These are phyloP conservation scores for Lateolabrax maculatus DNA, from an alignment of 2,797 vertebrate genomes.

Conservation along the genomic window DNA sequence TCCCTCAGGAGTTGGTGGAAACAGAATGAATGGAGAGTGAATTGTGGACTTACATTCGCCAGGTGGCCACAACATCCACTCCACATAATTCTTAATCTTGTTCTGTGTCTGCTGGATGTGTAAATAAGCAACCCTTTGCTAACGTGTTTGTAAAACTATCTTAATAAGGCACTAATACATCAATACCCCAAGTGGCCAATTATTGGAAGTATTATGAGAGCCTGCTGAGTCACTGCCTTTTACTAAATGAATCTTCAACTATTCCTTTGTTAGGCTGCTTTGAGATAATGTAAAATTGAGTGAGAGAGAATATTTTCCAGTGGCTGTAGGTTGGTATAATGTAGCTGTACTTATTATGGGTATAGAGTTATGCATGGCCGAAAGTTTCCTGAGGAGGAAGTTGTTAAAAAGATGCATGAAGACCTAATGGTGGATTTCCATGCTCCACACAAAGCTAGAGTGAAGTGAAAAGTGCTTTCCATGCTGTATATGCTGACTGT, in stretches of 20 bases:
- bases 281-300: background rate
- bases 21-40: background rate
- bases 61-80: background rate
- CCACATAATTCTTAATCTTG: background rate
- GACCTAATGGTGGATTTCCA: conserved; percentile 4
- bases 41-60: background rate
- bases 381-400: background rate
- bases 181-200: too few relatives aligned
- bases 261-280: background rate
- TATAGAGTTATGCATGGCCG: background rate
- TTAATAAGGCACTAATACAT: background rate
- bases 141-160: background rate
- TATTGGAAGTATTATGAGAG: background rate
- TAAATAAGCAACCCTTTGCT: background rate
- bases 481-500: background rate
- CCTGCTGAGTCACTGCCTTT: background rate
- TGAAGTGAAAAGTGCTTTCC: conserved; percentile 17
- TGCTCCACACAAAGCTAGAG: background rate
- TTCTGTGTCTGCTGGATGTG: background rate
- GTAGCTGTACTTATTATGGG: background rate
- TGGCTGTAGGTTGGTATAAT: background rate
- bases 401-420: conserved; percentile 1
- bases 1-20: background rate
- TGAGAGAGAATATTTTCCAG: background rate
- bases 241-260: background rate